Conservation (phyloP, 2,797 vertebrate species). For the Monodelphis domestica region DNA sequence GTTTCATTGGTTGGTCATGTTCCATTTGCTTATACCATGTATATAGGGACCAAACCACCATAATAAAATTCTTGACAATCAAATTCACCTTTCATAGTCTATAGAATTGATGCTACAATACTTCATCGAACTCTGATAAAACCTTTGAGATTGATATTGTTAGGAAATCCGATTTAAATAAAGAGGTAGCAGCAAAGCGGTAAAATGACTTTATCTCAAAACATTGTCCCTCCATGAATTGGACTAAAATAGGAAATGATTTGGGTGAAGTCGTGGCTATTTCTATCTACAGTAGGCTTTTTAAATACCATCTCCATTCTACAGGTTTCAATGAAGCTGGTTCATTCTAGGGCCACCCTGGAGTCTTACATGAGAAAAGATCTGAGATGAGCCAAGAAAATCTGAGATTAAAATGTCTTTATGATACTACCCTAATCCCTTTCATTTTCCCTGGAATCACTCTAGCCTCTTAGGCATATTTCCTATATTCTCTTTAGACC, state of each 20-base stretch:
- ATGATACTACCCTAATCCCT: not conserved
- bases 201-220: not conserved
- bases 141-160: not conserved
- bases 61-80: not conserved
- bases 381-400: not conserved
- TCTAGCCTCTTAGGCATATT: not conserved
- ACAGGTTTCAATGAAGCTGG: not conserved
- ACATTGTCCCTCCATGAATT: not conserved
- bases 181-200: not conserved
- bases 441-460: not conserved
- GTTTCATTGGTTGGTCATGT: too few species aligned
- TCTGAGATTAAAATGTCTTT: not conserved
- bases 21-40: not conserved
- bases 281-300: not conserved
- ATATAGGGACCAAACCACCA: not conserved
- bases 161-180: slow-evolving; percentile 13
- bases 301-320: not conserved
- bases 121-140: not conserved
- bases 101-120: not conserved
- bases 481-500: not conserved
- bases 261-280: not conserved
- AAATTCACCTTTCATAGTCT: not conserved
- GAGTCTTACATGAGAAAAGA: not conserved
- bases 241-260: not conserved
- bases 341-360: not conserved